Evolutionary conservation across 2,113 vertebrate genomes (phyloP), one percentile per base, ranked within the genome.

Genomic region (Lagenorhynchus albirostris): DNA sequence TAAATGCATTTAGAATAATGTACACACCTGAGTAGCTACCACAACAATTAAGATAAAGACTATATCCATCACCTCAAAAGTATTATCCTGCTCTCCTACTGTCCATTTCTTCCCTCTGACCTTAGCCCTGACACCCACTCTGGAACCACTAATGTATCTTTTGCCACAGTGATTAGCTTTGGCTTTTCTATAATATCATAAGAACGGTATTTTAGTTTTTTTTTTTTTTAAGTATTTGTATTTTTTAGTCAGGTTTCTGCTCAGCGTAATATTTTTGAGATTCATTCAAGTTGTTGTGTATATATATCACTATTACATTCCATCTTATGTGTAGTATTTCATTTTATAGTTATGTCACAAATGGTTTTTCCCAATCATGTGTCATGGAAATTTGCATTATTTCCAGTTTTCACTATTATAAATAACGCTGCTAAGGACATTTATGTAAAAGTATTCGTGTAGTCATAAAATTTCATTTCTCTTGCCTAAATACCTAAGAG

Each of bases 341-440:
- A 60, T 60, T 93, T 89, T 87, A 55, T 26, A 36, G 12, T 25
- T 55, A 50, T 67, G 15, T 38, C 14, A 76, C 23, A 70, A 76
- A 18, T 89, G 81, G 9, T 73, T 87, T 95, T 81, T 53, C 29
- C 33, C 11, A 76, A 23, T 67, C 18, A 73, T 53, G 4, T 88
- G 33, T 76, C 23, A 15, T 63, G 21, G 63, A 33, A 17, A 83
- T 87, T 83, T 92, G n/a, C 44, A 33, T 29, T 95, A 67, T 58
- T 96, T 91, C 6, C 31, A 84, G 13, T 81, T 94, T 96, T 76
- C 15, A 58, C 4, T 76, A 36, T 70, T 93, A 90, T 87, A 93
- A 79, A 91, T 38, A 91, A 88, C 81, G 31, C 5, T 76, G 8
- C 60, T 65, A 76, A 60, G 41, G 85, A 74, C 25, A 76, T 47